Conservation (phyloP, 2,888 invertebrate species). For the Ophion ventricosus region DNA sequence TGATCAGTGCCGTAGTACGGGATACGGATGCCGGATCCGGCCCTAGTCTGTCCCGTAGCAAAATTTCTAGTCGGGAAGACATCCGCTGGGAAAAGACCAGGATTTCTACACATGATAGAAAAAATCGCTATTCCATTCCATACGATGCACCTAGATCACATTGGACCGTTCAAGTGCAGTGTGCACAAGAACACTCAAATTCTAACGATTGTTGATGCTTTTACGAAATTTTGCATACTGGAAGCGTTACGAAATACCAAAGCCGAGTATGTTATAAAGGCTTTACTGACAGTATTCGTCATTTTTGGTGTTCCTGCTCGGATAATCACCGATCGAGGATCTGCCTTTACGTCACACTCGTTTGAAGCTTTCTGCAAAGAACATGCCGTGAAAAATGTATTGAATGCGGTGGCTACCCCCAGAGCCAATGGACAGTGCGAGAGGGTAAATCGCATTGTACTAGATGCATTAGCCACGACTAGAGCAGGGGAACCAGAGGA, state of each 20-base stretch:
- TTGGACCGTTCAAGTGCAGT: slow-evolving; percentile 80
- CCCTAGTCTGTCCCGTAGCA: too few relatives aligned
- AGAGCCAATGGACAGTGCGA: slow-evolving; percentile 79
- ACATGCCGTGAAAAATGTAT: slow-evolving; percentile 72
- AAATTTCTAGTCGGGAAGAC: too few relatives aligned
- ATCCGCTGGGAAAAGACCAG: too few relatives aligned
- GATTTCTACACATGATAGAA: slow-evolving; percentile 77
- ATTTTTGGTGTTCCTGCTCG: slow-evolving; percentile 73
- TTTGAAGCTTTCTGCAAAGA: slow-evolving; percentile 76
- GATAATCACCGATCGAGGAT: slow-evolving; percentile 80
- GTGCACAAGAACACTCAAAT: slow-evolving; percentile 75
- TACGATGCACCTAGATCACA: slow-evolving; percentile 81
- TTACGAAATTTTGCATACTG: slow-evolving; percentile 78
- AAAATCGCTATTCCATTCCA: slow-evolving; percentile 80
- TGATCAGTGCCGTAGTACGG: too few relatives aligned
- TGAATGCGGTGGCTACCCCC: slow-evolving; percentile 74
- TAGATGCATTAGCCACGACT: slow-evolving; percentile 70
- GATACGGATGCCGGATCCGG: too few relatives aligned
- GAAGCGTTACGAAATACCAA: slow-evolving; percentile 75
- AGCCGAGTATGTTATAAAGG: slow-evolving; percentile 71
- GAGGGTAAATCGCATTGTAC: slow-evolving; percentile 75
- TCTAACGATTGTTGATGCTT: slow-evolving; percentile 79
- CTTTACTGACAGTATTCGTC: slow-evolving; percentile 72
- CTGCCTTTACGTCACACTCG: slow-evolving; percentile 76
- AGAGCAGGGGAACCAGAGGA: slow-evolving; percentile 65